A percentile compares a stretch with the other conserved stretches of the same genome.
Conservation (phyloP, 2,113 vertebrate genomes). For the Nanger granti region DNA sequence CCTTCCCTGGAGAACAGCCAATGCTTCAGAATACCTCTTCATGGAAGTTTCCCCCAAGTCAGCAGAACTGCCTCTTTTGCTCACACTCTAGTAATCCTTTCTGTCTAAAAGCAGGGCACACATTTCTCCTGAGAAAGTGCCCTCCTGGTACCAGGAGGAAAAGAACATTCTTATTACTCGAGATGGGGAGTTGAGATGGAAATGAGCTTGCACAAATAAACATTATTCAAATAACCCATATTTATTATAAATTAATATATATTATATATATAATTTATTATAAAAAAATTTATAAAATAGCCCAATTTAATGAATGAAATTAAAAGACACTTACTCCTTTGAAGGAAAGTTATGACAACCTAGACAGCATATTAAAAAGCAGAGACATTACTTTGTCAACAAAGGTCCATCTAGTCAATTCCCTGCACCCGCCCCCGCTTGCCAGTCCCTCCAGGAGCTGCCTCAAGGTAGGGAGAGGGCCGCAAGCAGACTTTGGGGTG, state of each 20-base stretch:
- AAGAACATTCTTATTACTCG: not conserved
- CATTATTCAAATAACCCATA: not conserved
- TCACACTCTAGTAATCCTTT: not conserved
- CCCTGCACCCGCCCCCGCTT: accelerated
- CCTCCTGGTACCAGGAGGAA: not conserved
- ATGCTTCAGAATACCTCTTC: not conserved
- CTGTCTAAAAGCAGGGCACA: not conserved
- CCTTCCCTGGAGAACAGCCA: not conserved
- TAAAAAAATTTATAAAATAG: too few species aligned
- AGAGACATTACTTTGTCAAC: too few species aligned
- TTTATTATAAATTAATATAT: too few species aligned
- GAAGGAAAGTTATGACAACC: too few species aligned
- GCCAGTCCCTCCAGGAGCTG: not conserved
- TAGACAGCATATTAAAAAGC: too few species aligned
- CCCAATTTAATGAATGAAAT: too few species aligned
- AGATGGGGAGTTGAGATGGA: not conserved
- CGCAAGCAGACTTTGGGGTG: not conserved
- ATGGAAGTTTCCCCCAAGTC: not conserved
- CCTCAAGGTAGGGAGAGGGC: not conserved
- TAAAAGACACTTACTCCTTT: too few species aligned
- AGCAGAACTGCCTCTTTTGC: too few species aligned
- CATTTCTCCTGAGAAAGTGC: not conserved
- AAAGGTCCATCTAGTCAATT: too few species aligned
- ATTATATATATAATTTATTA: too few species aligned
- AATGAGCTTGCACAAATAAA: not conserved